phyloP scores from a whole-genome alignment of 2,113 vertebrate species.

The Takifugu flavidus region DNA sequence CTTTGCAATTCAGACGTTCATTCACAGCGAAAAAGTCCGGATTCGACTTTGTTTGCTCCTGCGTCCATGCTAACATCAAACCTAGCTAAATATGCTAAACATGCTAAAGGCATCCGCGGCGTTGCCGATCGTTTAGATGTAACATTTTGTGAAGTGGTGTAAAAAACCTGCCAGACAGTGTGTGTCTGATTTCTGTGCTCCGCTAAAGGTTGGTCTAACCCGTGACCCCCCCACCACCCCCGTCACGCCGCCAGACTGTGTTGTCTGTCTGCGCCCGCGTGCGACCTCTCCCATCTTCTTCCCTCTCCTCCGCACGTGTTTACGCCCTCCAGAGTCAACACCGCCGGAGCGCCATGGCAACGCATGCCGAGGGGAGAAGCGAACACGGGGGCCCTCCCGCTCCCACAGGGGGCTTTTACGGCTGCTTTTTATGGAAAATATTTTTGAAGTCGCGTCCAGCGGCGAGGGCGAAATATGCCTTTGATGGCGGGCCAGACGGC shows the following conservation, averaged over 20 bases:
- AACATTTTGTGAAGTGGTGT: too few species aligned
- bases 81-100: too few species aligned
- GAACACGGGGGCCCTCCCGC: slow-evolving; percentile 15
- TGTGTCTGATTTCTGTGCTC: background rate
- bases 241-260: slow-evolving; percentile 12
- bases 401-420: slow-evolving; percentile 40
- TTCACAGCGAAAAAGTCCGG: too few species aligned
- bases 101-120: too few species aligned
- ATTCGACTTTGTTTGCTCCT: too few species aligned
- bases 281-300: slow-evolving; percentile 34
- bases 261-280: slow-evolving; percentile 18
- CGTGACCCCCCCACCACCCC: slow-evolving; percentile 11
- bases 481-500: slow-evolving; percentile 41
- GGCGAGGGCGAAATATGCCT: slow-evolving; percentile 40
- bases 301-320: slow-evolving; percentile 42
- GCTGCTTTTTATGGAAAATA: slow-evolving; percentile 20
- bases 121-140: too few species aligned
- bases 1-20: too few species aligned
- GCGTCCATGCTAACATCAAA: too few species aligned
- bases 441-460: slow-evolving; percentile 53
- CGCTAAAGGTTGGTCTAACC: slow-evolving; percentile 16
- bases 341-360: slow-evolving; percentile 46
- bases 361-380: slow-evolving; percentile 9
- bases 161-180: too few species aligned
- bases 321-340: slow-evolving; percentile 64